Conservation (phyloP, 1,140 invertebrate species). For the Pseudachorutes palmiensis region DNA sequence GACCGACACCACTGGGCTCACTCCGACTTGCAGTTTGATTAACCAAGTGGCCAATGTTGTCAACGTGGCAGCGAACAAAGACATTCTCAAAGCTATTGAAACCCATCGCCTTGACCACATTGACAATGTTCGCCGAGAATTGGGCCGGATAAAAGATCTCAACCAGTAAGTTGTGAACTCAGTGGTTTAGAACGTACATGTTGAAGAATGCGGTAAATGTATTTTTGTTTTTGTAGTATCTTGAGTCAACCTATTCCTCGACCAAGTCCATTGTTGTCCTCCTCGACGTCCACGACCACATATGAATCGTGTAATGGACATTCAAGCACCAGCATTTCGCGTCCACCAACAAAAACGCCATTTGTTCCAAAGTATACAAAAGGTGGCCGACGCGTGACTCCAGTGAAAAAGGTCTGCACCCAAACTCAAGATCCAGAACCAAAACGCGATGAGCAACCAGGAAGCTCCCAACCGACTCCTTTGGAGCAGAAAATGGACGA, state of each 20-base stretch:
- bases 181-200: too few species aligned
- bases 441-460: neutral
- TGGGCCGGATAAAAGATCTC: neutral
- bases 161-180: neutral
- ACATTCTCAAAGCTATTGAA: neutral
- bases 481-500: neutral
- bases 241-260: too few species aligned
- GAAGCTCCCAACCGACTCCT: neutral
- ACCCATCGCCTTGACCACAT: neutral
- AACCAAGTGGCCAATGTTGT: neutral
- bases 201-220: too few species aligned
- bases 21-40: constrained; percentile 2
- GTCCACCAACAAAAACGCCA: too few species aligned
- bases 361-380: too few species aligned
- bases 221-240: too few species aligned
- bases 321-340: too few species aligned
- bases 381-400: neutral
- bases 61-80: neutral
- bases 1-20: neutral
- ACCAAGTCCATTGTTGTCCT: too few species aligned
- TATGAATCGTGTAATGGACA: too few species aligned
- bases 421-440: neutral
- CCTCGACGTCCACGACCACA: too few species aligned
- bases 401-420: neutral
- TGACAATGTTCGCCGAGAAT: neutral